Evolutionary conservation across 1,140 invertebrate species (phyloP).

Genomic region (Phenacoccus solenopsis): DNA sequence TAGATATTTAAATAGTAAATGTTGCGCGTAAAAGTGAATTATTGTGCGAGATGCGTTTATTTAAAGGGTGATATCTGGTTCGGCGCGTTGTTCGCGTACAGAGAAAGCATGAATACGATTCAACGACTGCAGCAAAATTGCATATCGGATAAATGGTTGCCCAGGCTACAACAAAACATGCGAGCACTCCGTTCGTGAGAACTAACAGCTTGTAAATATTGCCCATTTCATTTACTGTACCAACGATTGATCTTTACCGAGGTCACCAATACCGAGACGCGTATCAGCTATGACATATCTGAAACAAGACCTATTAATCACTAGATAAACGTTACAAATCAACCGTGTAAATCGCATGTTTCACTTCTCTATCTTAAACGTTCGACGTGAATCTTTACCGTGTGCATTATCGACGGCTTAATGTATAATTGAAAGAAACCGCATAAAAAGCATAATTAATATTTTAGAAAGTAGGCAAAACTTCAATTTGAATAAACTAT

Average conservation of each 20-base stretch:
- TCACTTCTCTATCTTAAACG: background rate
- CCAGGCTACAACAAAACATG: background rate
- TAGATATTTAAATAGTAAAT: background rate
- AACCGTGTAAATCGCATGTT: slow-evolving; percentile 14
- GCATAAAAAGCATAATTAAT: no score
- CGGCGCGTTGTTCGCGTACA: background rate
- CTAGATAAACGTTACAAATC: slow-evolving; percentile 14
- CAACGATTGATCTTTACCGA: slow-evolving; percentile 13
- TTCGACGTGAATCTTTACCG: background rate
- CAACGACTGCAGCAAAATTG: no score
- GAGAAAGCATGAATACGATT: background rate
- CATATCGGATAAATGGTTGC: background rate
- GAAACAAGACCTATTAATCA: slow-evolving; percentile 14
- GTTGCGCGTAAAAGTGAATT: background rate
- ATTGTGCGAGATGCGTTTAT: slow-evolving; percentile 3
- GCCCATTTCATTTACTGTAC: slow-evolving; percentile 8
- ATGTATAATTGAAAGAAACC: no score
- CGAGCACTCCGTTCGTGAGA: slow-evolving; percentile 8
- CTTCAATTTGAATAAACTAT: no score
- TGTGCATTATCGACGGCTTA: no score
- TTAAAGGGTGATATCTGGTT: background rate
- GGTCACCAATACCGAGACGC: slow-evolving; percentile 6
- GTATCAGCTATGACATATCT: slow-evolving; percentile 17
- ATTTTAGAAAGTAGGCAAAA: no score
- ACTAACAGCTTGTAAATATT: slow-evolving; percentile 15